Evolutionary conservation across 1,140 invertebrate species (phyloP).

Genomic region (Charaxes varanes): DNA sequence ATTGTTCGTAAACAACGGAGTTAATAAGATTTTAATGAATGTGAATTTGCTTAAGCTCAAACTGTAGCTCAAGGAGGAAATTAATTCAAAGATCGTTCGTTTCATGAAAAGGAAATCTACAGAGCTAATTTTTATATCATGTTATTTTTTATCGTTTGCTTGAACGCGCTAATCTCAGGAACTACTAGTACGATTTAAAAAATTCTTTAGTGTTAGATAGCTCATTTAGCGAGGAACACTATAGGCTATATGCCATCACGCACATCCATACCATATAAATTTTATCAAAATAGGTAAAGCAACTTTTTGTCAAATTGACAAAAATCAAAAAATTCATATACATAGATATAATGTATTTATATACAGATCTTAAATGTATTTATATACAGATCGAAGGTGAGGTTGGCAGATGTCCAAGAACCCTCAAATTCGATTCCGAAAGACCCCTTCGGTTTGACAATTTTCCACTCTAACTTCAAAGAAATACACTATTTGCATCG

Average conservation of each 20-base stretch:
- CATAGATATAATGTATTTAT: conserved; percentile 1
- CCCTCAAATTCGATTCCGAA: conserved; percentile 6
- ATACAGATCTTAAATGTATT: too few species aligned
- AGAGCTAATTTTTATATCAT: too few species aligned
- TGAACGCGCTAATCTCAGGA: too few species aligned
- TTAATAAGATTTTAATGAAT: conserved; percentile 10
- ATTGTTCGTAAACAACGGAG: conserved; percentile 2
- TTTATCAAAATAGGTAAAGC: too few species aligned
- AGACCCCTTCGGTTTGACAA: conserved; percentile 4
- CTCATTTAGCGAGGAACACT: too few species aligned
- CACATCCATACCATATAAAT: too few species aligned
- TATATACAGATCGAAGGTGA: background rate
- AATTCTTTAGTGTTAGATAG: too few species aligned
- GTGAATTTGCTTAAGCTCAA: background rate
- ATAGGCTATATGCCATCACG: too few species aligned
- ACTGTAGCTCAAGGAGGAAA: background rate
- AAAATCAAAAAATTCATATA: background rate
- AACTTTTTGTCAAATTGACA: too few species aligned
- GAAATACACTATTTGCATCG: conserved; percentile 3
- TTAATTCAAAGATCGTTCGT: background rate
- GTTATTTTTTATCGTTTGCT: too few species aligned
- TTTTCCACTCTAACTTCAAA: background rate
- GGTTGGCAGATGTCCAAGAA: background rate
- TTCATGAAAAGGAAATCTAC: background rate
- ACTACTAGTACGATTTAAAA: too few species aligned